Base-by-base conservation (phyloP, 2,888 invertebrate genomes). In the Bombylius major region DNA sequence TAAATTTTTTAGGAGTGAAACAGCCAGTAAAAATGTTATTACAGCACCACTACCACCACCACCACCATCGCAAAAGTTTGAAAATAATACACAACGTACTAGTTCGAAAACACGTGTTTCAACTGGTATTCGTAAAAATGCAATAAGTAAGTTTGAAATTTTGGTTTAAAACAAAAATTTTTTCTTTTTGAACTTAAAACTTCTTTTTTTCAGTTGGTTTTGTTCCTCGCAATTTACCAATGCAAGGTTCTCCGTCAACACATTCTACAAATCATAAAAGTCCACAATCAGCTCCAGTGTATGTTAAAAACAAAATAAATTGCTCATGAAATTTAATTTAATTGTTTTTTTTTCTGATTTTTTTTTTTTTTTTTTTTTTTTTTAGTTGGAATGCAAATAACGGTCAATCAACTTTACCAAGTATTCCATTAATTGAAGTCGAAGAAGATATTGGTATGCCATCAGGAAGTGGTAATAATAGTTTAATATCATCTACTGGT, bases 391-490 rank as follows among this genome's bases (percentile, higher is more conserved):
- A 82, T 62, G 76, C 76, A 55, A 81, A 79, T 61, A 80, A 81
- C 62, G 78, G 81, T 50, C 83, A 82, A 70, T 84, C 85, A 62
- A 82, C 85, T 9, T 76, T 85, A 61, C 87, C 87, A 62, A 87
- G 84, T 64, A 76, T 85, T 61, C 87, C 88, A 7, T 82, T 87
- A 82, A 86, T 87, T 62, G 83, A 85, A 49, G 73, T 84, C 58
- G 85, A 85, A 67, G 85, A 85, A 64, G 74, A 70, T 63, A 58
- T 60, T 56, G 67, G 68, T 57, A 58, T 61, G 61, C 62, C 62
- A 56, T 69, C 65, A 62, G 67, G 67, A 47, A 58, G 70, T 63
- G 60, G 62, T 63, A 13, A 39, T 59, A 48, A 55, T 61, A 23
- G 57, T 8, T 31, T 13, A 59, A 59, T 32, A 63, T 14, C 63